A percentile compares a stretch with the other conserved stretches of the same genome.
Evolutionary conservation across 2,888 invertebrate genomes (phyloP).

Genomic region (Gisinianus flammeolus): DNA sequence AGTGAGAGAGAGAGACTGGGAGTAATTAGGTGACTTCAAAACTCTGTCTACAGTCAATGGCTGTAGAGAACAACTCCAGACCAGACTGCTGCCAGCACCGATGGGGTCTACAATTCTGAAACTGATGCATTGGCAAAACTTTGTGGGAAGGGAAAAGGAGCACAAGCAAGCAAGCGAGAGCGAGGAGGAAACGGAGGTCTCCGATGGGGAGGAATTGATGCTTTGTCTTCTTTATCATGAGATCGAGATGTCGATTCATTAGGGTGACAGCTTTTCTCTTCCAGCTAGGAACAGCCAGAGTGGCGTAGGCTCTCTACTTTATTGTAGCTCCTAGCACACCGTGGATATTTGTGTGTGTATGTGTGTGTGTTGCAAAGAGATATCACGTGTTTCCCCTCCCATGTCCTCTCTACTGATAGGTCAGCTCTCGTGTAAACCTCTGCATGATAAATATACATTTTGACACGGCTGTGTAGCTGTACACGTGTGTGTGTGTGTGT

Average conservation of each 20-base stretch:
- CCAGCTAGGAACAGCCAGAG: not conserved
- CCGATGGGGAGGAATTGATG: constrained; percentile 33
- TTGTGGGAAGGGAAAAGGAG: not conserved
- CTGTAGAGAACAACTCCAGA: not conserved
- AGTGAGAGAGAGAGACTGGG: not conserved
- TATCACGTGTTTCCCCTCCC: not conserved
- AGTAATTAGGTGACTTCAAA: not conserved
- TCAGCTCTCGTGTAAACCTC: too few species aligned
- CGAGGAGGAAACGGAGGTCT: constrained; percentile 22
- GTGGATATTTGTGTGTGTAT: not conserved
- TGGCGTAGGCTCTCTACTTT: not conserved
- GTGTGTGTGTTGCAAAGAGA: too few species aligned
- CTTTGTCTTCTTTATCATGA: constrained; percentile 49
- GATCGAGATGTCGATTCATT: constrained; percentile 49
- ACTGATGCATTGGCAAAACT: constrained; percentile 30
- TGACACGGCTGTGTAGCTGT: too few species aligned
- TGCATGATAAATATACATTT: too few species aligned
- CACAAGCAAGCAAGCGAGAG: not conserved
- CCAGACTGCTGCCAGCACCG: too few species aligned
- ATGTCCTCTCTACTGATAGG: not conserved
- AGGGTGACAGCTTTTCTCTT: constrained; percentile 45
- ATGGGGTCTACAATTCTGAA: not conserved
- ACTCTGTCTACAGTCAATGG: not conserved
- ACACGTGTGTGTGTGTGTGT: too few species aligned
- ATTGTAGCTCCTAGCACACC: not conserved